Conservation (phyloP, 2,113 vertebrate genomes). For the Pristiophorus japonicus region DNA sequence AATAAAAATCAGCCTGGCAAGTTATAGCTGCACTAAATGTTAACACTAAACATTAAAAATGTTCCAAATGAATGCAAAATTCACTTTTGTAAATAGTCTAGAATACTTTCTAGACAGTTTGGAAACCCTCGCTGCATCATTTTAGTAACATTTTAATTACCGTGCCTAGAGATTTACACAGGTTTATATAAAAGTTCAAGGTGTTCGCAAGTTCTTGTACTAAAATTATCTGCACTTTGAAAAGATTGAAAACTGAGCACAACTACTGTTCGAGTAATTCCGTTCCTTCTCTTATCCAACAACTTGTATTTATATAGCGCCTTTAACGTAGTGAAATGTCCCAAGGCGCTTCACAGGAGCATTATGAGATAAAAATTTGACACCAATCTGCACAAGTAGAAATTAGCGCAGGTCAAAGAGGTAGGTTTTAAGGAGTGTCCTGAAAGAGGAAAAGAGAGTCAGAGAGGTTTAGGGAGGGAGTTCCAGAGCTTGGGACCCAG, state of each 20-base stretch:
- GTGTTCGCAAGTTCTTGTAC: neutral
- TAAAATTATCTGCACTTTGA: neutral
- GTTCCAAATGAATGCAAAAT: neutral
- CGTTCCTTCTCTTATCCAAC: neutral
- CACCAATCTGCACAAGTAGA: no score
- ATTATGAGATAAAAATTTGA: no score
- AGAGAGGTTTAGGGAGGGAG: no score
- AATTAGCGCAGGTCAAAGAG: no score
- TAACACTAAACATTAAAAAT: no score
- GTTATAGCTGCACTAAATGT: neutral
- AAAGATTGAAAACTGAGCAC: neutral
- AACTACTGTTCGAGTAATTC: conserved; percentile 1
- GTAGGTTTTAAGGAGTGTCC: no score
- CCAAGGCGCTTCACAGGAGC: no score
- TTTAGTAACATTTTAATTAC: conserved; percentile 26
- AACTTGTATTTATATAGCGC: no score
- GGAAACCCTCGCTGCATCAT: neutral
- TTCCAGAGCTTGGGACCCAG: no score
- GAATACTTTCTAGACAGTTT: neutral
- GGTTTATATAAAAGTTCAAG: neutral
- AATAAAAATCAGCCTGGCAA: neutral
- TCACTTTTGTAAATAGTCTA: neutral
- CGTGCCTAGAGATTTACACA: neutral
- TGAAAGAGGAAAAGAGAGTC: no score
- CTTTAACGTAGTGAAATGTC: no score